A percentile compares a stretch with the other conserved stretches of the same genome.
These are phyloP conservation scores for Noctua janthina DNA, from an alignment of 2,888 invertebrate species.

Conservation along the genomic window DNA sequence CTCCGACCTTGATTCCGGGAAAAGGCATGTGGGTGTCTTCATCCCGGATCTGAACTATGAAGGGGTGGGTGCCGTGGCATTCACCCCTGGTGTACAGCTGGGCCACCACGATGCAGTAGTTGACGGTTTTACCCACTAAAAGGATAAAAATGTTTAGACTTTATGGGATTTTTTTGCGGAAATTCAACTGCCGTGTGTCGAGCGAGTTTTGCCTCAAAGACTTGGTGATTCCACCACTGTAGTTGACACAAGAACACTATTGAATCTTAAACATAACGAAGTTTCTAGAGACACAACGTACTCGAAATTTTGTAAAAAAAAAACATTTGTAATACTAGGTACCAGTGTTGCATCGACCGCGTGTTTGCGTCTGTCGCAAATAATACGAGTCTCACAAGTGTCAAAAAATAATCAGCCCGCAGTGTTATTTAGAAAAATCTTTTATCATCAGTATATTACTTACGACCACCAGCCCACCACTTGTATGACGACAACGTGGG, in stretches of 20 bases:
- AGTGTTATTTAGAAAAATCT: neutral
- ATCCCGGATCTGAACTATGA: constrained; percentile 96
- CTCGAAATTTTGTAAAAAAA: neutral
- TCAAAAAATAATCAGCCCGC: neutral
- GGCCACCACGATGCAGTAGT: constrained; percentile 97
- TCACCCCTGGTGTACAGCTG: constrained; percentile 95
- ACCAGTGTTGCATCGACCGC: neutral
- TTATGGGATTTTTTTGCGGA: neutral
- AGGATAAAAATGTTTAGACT: constrained; percentile 54
- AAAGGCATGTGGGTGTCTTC: constrained; percentile 95
- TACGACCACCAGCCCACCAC: constrained; percentile 99
- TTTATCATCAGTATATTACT: constrained; percentile 80
- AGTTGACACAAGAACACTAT: neutral
- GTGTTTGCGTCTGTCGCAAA: neutral
- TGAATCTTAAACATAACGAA: neutral
- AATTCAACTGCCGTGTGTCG: neutral
- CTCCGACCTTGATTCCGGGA: constrained; percentile 96
- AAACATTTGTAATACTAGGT: neutral
- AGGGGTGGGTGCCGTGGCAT: constrained; percentile 96
- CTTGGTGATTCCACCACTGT: neutral
- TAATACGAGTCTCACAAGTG: neutral
- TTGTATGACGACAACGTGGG: constrained; percentile 97
- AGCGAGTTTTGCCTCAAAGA: neutral
- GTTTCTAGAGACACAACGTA: neutral
- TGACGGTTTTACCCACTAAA: constrained; percentile 97